Evolutionary conservation across 64 coral and sea anemone species (phyloP).

Genomic region (Montipora cactus): DNA sequence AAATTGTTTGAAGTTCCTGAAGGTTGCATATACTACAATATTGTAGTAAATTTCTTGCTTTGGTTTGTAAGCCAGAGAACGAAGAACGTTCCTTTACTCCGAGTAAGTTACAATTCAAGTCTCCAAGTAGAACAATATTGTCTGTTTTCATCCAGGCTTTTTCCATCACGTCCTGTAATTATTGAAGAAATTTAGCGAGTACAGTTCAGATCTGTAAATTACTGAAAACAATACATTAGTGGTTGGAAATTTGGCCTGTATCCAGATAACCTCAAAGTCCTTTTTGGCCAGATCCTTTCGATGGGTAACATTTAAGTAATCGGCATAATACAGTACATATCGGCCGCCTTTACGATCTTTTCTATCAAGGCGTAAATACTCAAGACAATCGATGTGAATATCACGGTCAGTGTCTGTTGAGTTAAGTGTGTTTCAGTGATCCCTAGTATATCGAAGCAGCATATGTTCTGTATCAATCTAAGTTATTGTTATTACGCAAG

Average conservation of each 20-base stretch:
- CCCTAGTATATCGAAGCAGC: conserved; percentile 39
- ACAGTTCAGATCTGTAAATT: conserved; percentile 47
- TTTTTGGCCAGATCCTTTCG: conserved; percentile 6
- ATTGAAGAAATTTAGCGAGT: conserved; percentile 33
- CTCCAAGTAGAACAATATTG: not conserved
- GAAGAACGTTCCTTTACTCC: too few species aligned
- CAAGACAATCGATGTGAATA: conserved; percentile 48
- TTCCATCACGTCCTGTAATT: too few species aligned
- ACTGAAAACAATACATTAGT: conserved; percentile 35
- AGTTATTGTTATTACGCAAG: conserved; percentile 32
- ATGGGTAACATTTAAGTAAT: conserved; percentile 41
- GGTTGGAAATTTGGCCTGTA: conserved; percentile 58
- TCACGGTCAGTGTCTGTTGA: conserved; percentile 12
- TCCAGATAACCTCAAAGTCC: too few species aligned
- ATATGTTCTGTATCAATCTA: conserved; percentile 33
- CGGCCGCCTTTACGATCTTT: conserved; percentile 56
- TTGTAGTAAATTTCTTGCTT: conserved; percentile 50
- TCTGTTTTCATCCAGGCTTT: too few species aligned
- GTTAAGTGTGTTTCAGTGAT: conserved; percentile 58
- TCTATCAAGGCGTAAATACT: conserved; percentile 47
- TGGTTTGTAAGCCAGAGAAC: conserved; percentile 14
- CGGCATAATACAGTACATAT: conserved; percentile 63
- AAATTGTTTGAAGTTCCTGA: not conserved
- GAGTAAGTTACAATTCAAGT: conserved; percentile 2
- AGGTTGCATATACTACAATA: not conserved